Evolutionary conservation across 2,113 vertebrate species (phyloP).

Genomic region (Dascyllus trimaculatus): DNA sequence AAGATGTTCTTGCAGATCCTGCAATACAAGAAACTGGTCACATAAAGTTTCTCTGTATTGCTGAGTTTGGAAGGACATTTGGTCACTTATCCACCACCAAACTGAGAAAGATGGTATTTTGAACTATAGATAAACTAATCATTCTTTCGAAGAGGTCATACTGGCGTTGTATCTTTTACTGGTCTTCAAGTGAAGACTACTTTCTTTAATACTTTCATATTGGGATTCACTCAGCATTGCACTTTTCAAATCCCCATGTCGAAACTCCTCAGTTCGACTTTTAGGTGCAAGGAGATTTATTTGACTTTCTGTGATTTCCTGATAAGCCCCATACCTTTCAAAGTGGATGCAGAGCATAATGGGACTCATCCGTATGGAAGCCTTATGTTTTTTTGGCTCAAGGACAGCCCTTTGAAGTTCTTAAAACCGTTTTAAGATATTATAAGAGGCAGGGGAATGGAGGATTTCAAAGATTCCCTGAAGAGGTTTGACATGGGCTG

Average conservation of each 20-base stretch:
- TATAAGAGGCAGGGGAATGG: background rate
- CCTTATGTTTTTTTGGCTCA: constrained; percentile 24
- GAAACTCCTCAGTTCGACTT: background rate
- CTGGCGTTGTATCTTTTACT: background rate
- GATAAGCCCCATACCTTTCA: constrained; percentile 36
- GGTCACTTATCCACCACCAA: background rate
- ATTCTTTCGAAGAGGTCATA: background rate
- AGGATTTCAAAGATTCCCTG: constrained; percentile 12
- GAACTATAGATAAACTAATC: background rate
- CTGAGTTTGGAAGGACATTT: background rate
- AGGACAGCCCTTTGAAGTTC: constrained; percentile 32
- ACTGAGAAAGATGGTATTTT: background rate
- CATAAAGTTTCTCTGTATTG: background rate
- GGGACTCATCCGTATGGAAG: constrained; percentile 20
- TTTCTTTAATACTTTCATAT: background rate
- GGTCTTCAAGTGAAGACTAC: constrained; percentile 6
- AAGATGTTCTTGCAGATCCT: background rate
- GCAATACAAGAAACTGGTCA: background rate
- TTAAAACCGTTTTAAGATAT: constrained; percentile 23
- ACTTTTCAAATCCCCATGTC: constrained; percentile 5
- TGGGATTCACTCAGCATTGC: background rate
- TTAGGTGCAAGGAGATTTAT: constrained; percentile 1
- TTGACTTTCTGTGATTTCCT: constrained; percentile 13
- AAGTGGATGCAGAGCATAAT: constrained; percentile 28
- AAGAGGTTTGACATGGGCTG: background rate